Base-by-base conservation (phyloP, 2,888 invertebrate species). In the Ryuthela nishihirai region DNA sequence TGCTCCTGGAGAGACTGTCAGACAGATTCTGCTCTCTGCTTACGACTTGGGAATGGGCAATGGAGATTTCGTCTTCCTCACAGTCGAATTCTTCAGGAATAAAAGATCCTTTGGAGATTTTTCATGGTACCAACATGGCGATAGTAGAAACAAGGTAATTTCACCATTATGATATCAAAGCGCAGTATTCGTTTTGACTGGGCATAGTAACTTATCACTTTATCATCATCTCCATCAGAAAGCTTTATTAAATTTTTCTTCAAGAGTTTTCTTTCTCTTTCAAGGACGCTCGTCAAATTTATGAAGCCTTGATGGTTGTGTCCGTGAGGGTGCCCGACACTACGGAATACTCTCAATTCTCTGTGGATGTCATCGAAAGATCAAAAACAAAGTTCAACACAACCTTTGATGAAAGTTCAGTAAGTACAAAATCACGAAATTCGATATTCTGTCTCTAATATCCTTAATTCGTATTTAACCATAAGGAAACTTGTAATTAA, bases 1-100 rank as follows among this genome's bases (percentile, higher is more conserved):
- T 10, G 67, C 68, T 4, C 65, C 67, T 4, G 72, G 71, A 1
- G 69, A 71, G 10, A 54, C 56, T 0, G 63, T 64, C 2, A 38
- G 64, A 4, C 26, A 56, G 21, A 63, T 65, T 12, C 32, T 65
- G 15, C 24, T 65, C 5, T 12, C 45, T n/a, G 65, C 65, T 10
- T 47, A 41, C 38, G 61, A 65, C 23, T 18, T 55, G 9, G 53
- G 50, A 24, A 65, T 65, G 64, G 52, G 45, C 3, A 43, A 53
- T 48, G 64, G 64, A 12, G 58, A 61, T 12, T 64, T 40, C 41
- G 61, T 38, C 15, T 62, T 62, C 23, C n/a, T 62, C 2, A 41
- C 35, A 3, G 45, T 62, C 1, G 50, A 63, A 35, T 41, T 59
- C 9, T 64, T 59, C 54, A 62, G 47, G 43, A 64, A 52, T 23